Percentiles rank a stretch among this genome's conserved stretches.
Evolutionary conservation across 2,888 invertebrate species (phyloP).

Genomic region (Drosophila nigricruria): DNA sequence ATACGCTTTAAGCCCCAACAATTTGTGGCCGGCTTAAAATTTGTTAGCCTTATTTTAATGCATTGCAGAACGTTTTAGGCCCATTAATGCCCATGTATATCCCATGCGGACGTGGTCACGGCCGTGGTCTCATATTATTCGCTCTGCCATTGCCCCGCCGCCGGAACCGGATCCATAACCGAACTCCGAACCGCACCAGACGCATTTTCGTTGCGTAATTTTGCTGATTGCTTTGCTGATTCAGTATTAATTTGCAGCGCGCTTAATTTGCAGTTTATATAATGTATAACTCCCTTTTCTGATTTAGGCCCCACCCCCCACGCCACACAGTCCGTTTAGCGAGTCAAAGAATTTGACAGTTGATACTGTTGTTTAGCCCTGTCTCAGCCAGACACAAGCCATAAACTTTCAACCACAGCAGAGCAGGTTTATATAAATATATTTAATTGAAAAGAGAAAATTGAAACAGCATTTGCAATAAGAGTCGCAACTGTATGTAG

Average conservation of each 20-base stretch:
- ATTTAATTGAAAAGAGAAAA: no score
- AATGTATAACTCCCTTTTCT: not conserved
- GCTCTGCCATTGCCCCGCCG: not conserved
- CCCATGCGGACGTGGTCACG: constrained; percentile 34
- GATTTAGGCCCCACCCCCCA: not conserved
- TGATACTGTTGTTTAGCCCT: not conserved
- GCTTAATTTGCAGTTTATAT: constrained; percentile 44
- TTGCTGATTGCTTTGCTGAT: constrained; percentile 69
- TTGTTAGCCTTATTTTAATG: constrained; percentile 63
- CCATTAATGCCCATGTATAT: constrained; percentile 51
- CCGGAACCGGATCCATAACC: constrained; percentile 43
- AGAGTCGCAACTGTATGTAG: not conserved
- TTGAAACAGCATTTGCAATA: not conserved
- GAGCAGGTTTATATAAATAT: no score
- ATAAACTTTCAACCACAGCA: no score
- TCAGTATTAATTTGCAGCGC: constrained; percentile 57
- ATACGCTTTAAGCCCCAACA: constrained; percentile 62
- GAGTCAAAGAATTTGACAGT: not conserved
- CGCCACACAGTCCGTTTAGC: not conserved
- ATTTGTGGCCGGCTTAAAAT: constrained; percentile 70
- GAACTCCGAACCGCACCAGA: constrained; percentile 34
- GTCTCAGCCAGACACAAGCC: not conserved
- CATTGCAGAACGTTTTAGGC: constrained; percentile 40
- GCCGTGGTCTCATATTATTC: constrained; percentile 15
- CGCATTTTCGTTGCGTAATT: constrained; percentile 54